Percentiles rank a stretch among this genome's conserved stretches.
phyloP scores from a whole-genome alignment of 2,888 invertebrate genomes.

The Pristionchus mayeri region DNA sequence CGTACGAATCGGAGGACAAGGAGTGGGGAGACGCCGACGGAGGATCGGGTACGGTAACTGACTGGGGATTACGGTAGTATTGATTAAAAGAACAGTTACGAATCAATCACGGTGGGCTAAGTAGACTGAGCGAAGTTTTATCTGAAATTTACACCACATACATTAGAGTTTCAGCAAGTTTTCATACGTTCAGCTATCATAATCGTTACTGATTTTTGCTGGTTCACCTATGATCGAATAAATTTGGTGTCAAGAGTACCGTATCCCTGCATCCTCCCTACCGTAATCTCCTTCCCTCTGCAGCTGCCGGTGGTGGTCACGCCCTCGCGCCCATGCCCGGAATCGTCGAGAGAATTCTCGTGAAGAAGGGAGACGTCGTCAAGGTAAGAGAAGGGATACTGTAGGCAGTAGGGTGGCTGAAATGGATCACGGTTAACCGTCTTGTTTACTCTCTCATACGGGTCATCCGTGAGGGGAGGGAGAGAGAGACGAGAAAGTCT shows the following conservation, averaged over 20 bases:
- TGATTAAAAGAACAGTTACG: not conserved
- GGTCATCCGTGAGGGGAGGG: too few species aligned
- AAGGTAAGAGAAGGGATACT: constrained; percentile 25
- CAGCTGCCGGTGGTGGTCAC: constrained; percentile 51
- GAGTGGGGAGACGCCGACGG: constrained; percentile 34
- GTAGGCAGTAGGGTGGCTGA: not conserved
- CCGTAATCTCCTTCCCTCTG: not conserved
- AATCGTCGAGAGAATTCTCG: constrained; percentile 90
- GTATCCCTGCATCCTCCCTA: not conserved
- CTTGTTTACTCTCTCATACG: too few species aligned
- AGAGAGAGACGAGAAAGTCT: too few species aligned
- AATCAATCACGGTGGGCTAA: too few species aligned
- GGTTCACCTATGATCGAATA: too few species aligned
- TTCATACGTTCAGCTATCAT: too few species aligned
- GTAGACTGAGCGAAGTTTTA: too few species aligned
- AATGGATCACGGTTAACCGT: too few species aligned
- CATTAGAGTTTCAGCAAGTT: too few species aligned
- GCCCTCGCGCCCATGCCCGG: constrained; percentile 93
- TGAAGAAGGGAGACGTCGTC: constrained; percentile 87
- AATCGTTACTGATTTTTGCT: too few species aligned
- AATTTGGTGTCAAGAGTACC: not conserved
- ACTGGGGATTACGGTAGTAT: constrained; percentile 49
- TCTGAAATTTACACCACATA: too few species aligned
- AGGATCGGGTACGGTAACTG: constrained; percentile 37
- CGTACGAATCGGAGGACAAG: constrained; percentile 51